Conservation (phyloP, 2,113 vertebrate genomes). For the Platysternon megacephalum region DNA sequence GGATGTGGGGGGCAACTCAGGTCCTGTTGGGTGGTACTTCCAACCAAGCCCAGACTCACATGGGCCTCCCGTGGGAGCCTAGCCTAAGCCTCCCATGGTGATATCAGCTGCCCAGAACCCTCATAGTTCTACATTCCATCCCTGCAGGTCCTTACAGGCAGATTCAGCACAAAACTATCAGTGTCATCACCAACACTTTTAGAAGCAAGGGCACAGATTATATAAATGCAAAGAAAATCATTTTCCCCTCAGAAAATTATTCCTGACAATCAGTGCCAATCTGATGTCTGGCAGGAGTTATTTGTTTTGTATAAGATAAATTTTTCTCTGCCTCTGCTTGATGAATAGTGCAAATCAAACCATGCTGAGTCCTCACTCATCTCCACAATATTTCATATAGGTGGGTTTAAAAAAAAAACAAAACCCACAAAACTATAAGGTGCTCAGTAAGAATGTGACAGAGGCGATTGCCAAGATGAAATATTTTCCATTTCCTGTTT, state of each 20-base stretch:
- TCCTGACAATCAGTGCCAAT: slow-evolving; percentile 19
- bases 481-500: slow-evolving; percentile 11
- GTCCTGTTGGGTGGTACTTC: too few species aligned
- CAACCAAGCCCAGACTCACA: too few species aligned
- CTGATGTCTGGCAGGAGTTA: not conserved
- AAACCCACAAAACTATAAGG: not conserved
- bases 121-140: not conserved
- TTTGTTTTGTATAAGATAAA: not conserved
- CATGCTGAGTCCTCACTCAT: not conserved
- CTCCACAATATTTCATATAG: slow-evolving; percentile 5
- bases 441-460: not conserved
- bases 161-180: not conserved
- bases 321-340: not conserved
- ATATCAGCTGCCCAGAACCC: not conserved
- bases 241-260: slow-evolving; percentile 26
- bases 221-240: slow-evolving; percentile 13
- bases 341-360: slow-evolving; percentile 17
- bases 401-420: not conserved
- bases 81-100: not conserved
- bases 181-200: not conserved
- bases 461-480: slow-evolving; percentile 9
- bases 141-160: not conserved
- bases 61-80: not conserved
- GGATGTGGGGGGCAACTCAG: too few species aligned
- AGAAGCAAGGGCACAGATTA: not conserved